Conservation (phyloP, 1,140 invertebrate species). For the Camponotus floridanus region DNA sequence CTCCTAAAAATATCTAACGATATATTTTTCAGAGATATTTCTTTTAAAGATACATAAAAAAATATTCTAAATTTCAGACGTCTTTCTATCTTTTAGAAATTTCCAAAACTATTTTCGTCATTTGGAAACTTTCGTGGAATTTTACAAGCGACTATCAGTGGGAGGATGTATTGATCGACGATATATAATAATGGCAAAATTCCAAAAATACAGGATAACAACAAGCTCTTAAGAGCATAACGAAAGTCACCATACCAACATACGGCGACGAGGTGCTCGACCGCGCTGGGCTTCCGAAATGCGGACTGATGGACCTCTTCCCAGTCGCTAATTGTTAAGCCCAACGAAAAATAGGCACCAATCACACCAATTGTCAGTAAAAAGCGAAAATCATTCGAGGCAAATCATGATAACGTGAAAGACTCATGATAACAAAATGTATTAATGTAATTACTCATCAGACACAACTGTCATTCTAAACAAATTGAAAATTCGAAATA, state of each 20-base stretch:
- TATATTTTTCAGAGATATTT: neutral
- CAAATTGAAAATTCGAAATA: neutral
- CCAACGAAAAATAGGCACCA: conserved; percentile 41
- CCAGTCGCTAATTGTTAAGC: conserved; percentile 75
- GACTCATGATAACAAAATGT: neutral
- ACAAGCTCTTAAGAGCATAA: conserved; percentile 56
- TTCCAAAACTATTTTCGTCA: neutral
- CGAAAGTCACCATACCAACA: conserved; percentile 79
- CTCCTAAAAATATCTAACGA: too few relatives aligned
- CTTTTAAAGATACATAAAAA: conserved; percentile 3
- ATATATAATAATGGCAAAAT: conserved; percentile 1
- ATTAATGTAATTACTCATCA: neutral
- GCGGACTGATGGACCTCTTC: conserved; percentile 82
- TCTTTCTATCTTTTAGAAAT: neutral
- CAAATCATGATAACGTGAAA: conserved; percentile 4
- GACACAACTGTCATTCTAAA: neutral
- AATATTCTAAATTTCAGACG: neutral
- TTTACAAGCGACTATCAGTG: neutral
- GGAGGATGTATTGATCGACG: neutral
- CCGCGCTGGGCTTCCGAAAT: conserved; percentile 82
- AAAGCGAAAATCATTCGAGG: conserved; percentile 6
- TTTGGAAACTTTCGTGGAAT: neutral
- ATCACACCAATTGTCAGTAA: neutral
- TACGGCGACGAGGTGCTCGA: conserved; percentile 75
- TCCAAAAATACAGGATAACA: neutral